These are phyloP conservation scores for Empis stercorea DNA, from an alignment of 2,888 invertebrate species.

Conservation along the genomic window DNA sequence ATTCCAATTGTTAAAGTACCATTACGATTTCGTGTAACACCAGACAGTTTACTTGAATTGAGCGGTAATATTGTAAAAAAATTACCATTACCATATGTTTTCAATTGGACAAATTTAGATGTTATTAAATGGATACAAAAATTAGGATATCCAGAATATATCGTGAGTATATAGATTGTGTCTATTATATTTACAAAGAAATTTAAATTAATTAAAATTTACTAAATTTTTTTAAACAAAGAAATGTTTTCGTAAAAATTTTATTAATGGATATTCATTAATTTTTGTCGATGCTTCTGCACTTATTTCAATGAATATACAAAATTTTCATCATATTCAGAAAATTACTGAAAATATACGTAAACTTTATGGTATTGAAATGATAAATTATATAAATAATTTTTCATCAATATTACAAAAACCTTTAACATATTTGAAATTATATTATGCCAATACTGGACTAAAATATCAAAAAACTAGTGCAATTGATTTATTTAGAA, in stretches of 20 bases:
- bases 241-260: slow-evolving; percentile 33
- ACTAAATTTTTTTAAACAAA: slow-evolving; percentile 24
- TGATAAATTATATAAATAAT: slow-evolving; percentile 34
- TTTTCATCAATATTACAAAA: slow-evolving; percentile 37
- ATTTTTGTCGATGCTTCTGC: slow-evolving; percentile 39
- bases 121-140: slow-evolving; percentile 40
- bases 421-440: slow-evolving; percentile 40
- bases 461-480: slow-evolving; percentile 37
- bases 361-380: slow-evolving; percentile 35
- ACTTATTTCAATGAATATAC: slow-evolving; percentile 38
- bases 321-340: slow-evolving; percentile 37
- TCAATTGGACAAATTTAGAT: slow-evolving; percentile 37
- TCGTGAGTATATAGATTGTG: slow-evolving; percentile 27
- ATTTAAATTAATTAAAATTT: neutral
- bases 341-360: slow-evolving; percentile 31
- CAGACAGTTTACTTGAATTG: slow-evolving; percentile 38
- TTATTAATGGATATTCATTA: slow-evolving; percentile 38
- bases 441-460: slow-evolving; percentile 41
- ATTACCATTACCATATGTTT: slow-evolving; percentile 34
- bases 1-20: slow-evolving; percentile 15
- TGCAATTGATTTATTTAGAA: slow-evolving; percentile 39
- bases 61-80: slow-evolving; percentile 31
- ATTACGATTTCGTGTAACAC: slow-evolving; percentile 21
- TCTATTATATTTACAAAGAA: neutral
- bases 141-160: slow-evolving; percentile 40